Conservation (phyloP, 2,113 vertebrate genomes). For the Amblyopsis rosae region DNA sequence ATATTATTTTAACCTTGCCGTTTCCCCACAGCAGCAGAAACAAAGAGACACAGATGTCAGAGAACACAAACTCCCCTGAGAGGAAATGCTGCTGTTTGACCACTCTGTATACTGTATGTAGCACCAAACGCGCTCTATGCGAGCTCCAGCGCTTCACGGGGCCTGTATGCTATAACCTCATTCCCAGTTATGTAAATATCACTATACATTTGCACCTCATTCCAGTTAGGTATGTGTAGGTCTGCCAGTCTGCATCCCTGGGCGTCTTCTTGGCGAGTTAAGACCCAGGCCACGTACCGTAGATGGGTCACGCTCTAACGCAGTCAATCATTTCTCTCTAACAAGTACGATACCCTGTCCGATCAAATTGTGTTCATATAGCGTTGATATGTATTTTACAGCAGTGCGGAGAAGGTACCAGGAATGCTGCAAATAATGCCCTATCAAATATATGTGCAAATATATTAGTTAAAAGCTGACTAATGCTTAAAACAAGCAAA, state of each 20-base stretch:
- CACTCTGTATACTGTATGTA: slow-evolving; percentile 1
- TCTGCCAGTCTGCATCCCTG: slow-evolving; percentile 41
- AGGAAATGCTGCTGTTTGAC: slow-evolving; percentile 52
- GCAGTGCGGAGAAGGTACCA: too few relatives aligned
- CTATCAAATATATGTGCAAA: too few relatives aligned
- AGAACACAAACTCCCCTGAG: slow-evolving; percentile 67
- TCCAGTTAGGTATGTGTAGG: not conserved
- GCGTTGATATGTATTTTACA: too few relatives aligned
- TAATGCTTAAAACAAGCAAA: too few relatives aligned
- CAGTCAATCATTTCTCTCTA: slow-evolving; percentile 5
- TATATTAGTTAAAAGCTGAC: too few relatives aligned
- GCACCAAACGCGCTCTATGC: slow-evolving; percentile 20
- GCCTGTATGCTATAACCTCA: slow-evolving; percentile 32
- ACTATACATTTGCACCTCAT: too few relatives aligned
- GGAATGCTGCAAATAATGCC: too few relatives aligned
- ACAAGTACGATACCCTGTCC: not conserved
- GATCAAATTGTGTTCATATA: too few relatives aligned
- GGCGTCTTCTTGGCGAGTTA: slow-evolving; percentile 65
- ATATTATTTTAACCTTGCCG: not conserved
- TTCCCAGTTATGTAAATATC: too few relatives aligned
- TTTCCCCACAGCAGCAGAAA: slow-evolving; percentile 63
- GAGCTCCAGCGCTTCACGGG: slow-evolving; percentile 42
- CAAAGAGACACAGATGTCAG: slow-evolving; percentile 74
- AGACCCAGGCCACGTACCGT: slow-evolving; percentile 39
- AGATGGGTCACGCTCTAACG: slow-evolving; percentile 48